Evolutionary conservation across 2,888 invertebrate genomes (phyloP).

Genomic region (Cacoxenus indagator): DNA sequence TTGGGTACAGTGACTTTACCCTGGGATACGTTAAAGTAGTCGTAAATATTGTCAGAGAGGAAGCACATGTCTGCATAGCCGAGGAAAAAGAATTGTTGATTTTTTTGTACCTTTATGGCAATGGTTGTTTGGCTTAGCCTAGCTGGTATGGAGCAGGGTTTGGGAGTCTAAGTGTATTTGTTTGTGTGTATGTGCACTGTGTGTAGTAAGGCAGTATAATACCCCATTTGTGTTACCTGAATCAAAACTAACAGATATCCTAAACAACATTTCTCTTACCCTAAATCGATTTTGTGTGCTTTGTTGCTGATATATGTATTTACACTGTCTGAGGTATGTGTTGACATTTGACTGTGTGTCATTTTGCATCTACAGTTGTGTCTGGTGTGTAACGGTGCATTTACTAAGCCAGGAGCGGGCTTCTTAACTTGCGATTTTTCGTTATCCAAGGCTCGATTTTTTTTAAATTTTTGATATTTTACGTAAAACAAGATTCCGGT

Average conservation of each 20-base stretch:
- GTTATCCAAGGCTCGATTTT: not conserved
- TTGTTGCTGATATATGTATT: constrained; percentile 17
- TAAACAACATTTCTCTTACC: constrained; percentile 14
- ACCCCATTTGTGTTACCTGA: not conserved
- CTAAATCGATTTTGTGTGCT: constrained; percentile 32
- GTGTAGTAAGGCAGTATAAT: not conserved
- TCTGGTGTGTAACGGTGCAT: constrained; percentile 1
- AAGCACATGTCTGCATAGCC: constrained; percentile 80
- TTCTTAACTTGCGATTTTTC: constrained; percentile 34
- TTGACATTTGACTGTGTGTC: not conserved
- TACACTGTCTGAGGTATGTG: constrained; percentile 1
- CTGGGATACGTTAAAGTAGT: constrained; percentile 95
- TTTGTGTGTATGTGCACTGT: constrained; percentile 27
- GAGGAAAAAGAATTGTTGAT: constrained; percentile 59
- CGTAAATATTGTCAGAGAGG: constrained; percentile 89
- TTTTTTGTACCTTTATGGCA: constrained; percentile 38
- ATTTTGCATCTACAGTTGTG: too few relatives aligned
- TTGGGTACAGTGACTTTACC: constrained; percentile 96
- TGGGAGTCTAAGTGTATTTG: constrained; percentile 1
- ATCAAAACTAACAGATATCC: not conserved
- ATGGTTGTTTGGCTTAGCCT: not conserved
- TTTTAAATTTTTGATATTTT: not conserved
- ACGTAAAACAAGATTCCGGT: constrained; percentile 38
- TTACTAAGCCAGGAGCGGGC: constrained; percentile 67
- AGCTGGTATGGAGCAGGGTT: constrained; percentile 17